Base-by-base conservation (phyloP, 1,140 invertebrate genomes). In the Polypedilum vanderplanki region DNA sequence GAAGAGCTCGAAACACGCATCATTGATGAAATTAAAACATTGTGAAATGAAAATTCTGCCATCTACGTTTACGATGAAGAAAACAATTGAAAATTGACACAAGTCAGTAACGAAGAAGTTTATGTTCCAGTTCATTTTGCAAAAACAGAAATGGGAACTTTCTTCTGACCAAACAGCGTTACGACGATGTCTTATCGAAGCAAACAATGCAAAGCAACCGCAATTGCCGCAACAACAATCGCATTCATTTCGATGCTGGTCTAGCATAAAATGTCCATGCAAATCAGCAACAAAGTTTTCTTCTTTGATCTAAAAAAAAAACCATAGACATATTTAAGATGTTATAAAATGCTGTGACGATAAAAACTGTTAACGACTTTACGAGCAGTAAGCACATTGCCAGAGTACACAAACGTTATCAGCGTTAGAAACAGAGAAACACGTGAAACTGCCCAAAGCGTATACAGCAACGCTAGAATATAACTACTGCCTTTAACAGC, bases 361-460 rank as follows among this genome's bases (percentile, higher is more conserved):
- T 79, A 64, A 84, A 85, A 3, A 90, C n/a, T n/a, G n/a, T n/a
- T n/a, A n/a, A n/a, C n/a, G n/a, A n/a, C 87, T 81, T 88, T 87
- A 77, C 88, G 85, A 0, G 88, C 86, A 7, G 85, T 86, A 1
- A 90, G 85, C 18, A 82, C 79, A 67, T 88, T 85, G 0, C 86
- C 87, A 1, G 86, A 82, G 0, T 86, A 81, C n/a, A 90, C 85
- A 73, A 86, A 90, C 1, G 87, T 80, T 4, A 89, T 76, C 76
- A 92, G 84, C 1, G 87, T 87, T 22, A 90, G 79, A 74, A 91
- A 90, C 12, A 90, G 80, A 40, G 89, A 85, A 0, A 90, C 77
- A 80, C 89, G 87, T 1, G 89, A 85, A 22, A 87, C 83, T 79
- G 80, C 86, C 81, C 41, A 83, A 76, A 77, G 86, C 82, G 76